Conservation (phyloP, 2,797 vertebrate genomes). For the Ctenopoma multispine region DNA sequence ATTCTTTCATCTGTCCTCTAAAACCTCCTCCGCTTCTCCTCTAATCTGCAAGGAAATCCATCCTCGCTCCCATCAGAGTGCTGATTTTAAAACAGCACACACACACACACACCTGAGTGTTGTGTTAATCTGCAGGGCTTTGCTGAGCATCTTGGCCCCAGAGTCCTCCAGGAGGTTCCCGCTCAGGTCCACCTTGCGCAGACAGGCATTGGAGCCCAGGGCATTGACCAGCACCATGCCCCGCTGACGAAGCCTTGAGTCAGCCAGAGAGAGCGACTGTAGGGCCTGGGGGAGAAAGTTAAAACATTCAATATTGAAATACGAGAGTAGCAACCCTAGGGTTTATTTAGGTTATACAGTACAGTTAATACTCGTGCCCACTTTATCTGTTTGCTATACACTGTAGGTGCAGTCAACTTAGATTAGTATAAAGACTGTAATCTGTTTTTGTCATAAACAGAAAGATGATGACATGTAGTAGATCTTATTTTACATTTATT, state of each 20-base stretch:
- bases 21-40: conserved; percentile 20
- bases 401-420: too few species aligned
- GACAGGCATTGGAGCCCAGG: conserved; percentile 91
- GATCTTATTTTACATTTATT: too few species aligned
- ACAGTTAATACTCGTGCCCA: too few species aligned
- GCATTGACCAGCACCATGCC: conserved; percentile 92
- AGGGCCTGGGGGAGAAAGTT: conserved; percentile 81
- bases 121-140: conserved; percentile 90
- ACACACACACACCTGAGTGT: conserved; percentile 78
- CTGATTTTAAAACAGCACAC: background rate
- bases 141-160: conserved; percentile 94
- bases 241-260: conserved; percentile 90
- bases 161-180: conserved; percentile 92
- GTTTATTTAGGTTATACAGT: too few species aligned
- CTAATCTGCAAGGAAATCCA: conserved; percentile 25
- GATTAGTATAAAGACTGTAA: too few species aligned
- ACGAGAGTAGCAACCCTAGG: background rate
- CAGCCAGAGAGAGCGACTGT: conserved; percentile 90
- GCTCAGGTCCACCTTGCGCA: conserved; percentile 91
- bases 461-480: too few species aligned
- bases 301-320: background rate
- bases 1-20: conserved; percentile 38
- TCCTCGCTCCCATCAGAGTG: background rate
- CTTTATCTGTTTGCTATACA: too few species aligned
- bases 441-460: too few species aligned